These are phyloP conservation scores for Prionace glauca DNA, from an alignment of 2,797 vertebrate species.

Conservation along the genomic window DNA sequence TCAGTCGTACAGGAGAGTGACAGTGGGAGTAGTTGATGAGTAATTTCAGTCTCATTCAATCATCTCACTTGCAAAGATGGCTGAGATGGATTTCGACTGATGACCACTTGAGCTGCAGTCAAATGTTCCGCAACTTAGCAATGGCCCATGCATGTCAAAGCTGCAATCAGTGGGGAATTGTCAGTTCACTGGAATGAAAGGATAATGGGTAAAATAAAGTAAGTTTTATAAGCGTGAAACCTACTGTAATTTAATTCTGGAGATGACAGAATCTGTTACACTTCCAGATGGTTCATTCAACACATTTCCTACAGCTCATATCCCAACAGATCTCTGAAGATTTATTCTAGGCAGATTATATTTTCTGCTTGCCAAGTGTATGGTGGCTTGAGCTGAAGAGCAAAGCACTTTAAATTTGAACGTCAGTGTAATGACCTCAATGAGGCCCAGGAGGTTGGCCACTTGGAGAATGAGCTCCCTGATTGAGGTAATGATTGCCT, in stretches of 20 bases:
- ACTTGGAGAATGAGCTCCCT: too few species aligned
- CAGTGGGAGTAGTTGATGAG: not conserved
- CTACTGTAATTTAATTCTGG: not conserved
- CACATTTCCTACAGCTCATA: not conserved
- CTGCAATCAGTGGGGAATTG: not conserved
- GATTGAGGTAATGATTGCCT: too few species aligned
- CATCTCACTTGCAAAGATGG: constrained; percentile 3
- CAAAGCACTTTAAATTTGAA: not conserved
- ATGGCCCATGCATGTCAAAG: not conserved
- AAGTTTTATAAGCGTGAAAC: constrained; percentile 11
- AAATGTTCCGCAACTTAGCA: not conserved
- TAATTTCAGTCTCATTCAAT: not conserved
- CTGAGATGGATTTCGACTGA: not conserved
- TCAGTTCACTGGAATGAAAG: not conserved
- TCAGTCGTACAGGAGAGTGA: not conserved
- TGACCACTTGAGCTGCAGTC: not conserved
- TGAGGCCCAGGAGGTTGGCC: too few species aligned
- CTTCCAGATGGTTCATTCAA: not conserved
- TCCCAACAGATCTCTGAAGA: not conserved
- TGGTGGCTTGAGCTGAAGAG: not conserved
- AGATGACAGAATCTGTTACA: not conserved
- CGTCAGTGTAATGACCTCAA: not conserved
- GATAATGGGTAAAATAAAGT: not conserved
- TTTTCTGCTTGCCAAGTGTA: not conserved
- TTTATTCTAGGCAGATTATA: not conserved